Evolutionary conservation across 1,140 invertebrate species (phyloP).

Genomic region (Aphaenogaster ashmeadi): DNA sequence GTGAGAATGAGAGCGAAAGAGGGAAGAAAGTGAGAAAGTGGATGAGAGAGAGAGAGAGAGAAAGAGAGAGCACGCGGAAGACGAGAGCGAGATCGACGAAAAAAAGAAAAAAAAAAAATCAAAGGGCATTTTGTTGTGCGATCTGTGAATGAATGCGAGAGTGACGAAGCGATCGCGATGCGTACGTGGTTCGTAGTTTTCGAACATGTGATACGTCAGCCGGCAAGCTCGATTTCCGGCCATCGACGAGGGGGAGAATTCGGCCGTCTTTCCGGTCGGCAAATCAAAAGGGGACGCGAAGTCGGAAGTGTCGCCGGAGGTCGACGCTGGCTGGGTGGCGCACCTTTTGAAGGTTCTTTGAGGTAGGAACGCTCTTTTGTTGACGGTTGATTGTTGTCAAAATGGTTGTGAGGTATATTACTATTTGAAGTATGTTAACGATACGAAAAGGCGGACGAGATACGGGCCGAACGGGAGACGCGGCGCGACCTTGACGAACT

Average conservation of each 20-base stretch:
- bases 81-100: slow-evolving; percentile 23
- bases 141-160: slow-evolving; percentile 55
- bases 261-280: slow-evolving; percentile 18
- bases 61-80: not conserved
- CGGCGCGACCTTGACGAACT: slow-evolving; percentile 14
- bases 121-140: slow-evolving; percentile 63
- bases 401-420: slow-evolving; percentile 87
- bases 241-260: slow-evolving; percentile 21
- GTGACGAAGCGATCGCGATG: slow-evolving; percentile 35
- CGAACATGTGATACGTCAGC: slow-evolving; percentile 85
- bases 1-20: slow-evolving; percentile 14
- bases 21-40: slow-evolving; percentile 1
- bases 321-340: slow-evolving; percentile 74
- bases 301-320: slow-evolving; percentile 49
- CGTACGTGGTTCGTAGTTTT: slow-evolving; percentile 81
- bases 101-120: slow-evolving; percentile 10
- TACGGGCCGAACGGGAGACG: slow-evolving; percentile 43
- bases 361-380: slow-evolving; percentile 83
- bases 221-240: slow-evolving; percentile 70
- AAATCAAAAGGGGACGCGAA: slow-evolving; percentile 1
- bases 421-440: slow-evolving; percentile 83
- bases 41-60: not conserved
- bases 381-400: slow-evolving; percentile 86
- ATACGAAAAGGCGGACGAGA: slow-evolving; percentile 61
- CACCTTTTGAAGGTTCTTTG: slow-evolving; percentile 84